Base-by-base conservation (phyloP, 2,113 vertebrate genomes). In the Syngnathus typhle region DNA sequence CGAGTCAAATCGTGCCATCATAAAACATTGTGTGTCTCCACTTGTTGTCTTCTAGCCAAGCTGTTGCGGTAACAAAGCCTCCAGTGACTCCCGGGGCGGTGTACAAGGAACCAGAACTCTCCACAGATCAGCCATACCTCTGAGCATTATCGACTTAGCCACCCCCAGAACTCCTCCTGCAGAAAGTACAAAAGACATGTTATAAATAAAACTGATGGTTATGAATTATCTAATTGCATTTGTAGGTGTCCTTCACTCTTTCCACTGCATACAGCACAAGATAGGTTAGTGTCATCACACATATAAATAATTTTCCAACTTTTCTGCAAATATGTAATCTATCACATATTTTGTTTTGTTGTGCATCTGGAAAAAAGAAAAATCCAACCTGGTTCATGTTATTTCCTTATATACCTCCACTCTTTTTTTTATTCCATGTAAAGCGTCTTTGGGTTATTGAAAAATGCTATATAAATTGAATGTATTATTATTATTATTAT, bases 81-180 rank as follows among this genome's bases (percentile, higher is more conserved):
- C 87, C 94, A 0, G 92, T 95, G 77, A 89, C 88, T 0, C 96
- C 96, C 0, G 95, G 93, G 7, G 36, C 81, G 15, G 58, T 65
- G 0, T 69, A 85, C 3, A 88, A 75, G 76, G 90, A 84, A 15
- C 93, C 92, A 68, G 71, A 90, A 4, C 85, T 98, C 32, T 98
- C 95, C 7, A 90, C 78, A 51, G 96, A 98, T n/a, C 85, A 98
- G 81, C 94, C 95, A 0, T 95, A 93, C 60, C 87, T 96, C 80
- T 96, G 86, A 95, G 23, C 23, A 19, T 36, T 55, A 67, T 36
- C 60, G 65, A 52, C 38, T 65, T 0, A 67, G 23, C 47, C 58
- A 23, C 64, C 60, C 49, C 43, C 21, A 39, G 1, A 64, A 5
- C 8, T 1, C 6, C 52, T 58, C 56, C 52, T 73, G 47, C 15